Evolutionary conservation across 1,140 invertebrate species (phyloP).

Genomic region (Delia radicum): DNA sequence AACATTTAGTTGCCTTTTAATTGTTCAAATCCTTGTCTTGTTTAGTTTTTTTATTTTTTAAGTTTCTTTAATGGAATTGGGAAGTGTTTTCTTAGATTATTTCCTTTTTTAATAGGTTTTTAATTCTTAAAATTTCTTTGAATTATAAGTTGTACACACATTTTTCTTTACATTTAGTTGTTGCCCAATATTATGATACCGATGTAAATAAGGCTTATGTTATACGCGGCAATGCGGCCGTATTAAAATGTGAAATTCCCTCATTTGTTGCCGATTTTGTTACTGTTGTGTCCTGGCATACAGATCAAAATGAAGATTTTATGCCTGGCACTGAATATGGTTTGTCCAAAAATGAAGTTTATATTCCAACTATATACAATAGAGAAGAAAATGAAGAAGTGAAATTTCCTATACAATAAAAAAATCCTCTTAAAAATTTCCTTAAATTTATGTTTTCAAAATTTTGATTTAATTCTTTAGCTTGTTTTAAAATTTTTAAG

Average conservation of each 20-base stretch:
- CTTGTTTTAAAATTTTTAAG: no score
- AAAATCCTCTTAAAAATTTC: not conserved
- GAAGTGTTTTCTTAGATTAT: not conserved
- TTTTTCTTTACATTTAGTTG: conserved; percentile 62
- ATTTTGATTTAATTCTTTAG: no score
- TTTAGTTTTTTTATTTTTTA: not conserved
- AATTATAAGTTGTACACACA: not conserved
- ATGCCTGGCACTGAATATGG: conserved; percentile 65
- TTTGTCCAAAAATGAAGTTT: conserved; percentile 53
- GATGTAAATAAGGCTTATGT: conserved; percentile 93
- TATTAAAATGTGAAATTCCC: conserved; percentile 90
- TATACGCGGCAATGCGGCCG: conserved; percentile 88
- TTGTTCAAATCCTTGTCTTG: not conserved
- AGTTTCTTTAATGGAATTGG: not conserved
- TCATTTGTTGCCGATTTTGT: conserved; percentile 91
- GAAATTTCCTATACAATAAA: not conserved
- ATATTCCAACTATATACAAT: not conserved
- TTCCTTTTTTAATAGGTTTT: not conserved
- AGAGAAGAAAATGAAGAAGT: not conserved
- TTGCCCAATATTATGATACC: conserved; percentile 84
- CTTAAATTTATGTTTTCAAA: no score
- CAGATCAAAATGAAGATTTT: conserved; percentile 71
- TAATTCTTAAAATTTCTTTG: not conserved
- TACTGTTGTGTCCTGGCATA: conserved; percentile 83
- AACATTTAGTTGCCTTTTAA: not conserved